phyloP scores from a whole-genome alignment of 2,888 invertebrate genomes.

The Megamerina dolium region DNA sequence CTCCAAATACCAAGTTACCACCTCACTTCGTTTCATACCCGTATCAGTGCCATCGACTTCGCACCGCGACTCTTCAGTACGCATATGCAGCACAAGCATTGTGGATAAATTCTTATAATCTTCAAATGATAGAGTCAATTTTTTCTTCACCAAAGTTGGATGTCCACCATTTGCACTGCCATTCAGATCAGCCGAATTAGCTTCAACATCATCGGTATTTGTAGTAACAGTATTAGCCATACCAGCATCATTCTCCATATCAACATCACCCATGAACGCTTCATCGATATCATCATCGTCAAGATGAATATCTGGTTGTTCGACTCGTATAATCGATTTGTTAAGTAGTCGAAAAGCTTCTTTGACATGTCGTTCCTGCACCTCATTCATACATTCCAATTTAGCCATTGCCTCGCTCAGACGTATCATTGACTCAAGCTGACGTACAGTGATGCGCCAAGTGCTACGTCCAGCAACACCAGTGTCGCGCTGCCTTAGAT shows the following conservation, averaged over 20 bases:
- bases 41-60: constrained; percentile 59
- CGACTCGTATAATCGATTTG: constrained; percentile 94
- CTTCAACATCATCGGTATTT: constrained; percentile 45
- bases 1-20: constrained; percentile 91
- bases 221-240: constrained; percentile 21
- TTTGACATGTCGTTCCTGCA: constrained; percentile 79
- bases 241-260: constrained; percentile 43
- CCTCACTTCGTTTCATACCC: constrained; percentile 69
- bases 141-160: constrained; percentile 58
- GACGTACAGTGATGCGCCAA: constrained; percentile 96
- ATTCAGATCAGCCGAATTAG: constrained; percentile 26
- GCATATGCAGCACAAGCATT: constrained; percentile 84
- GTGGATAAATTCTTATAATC: constrained; percentile 91
- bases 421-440: constrained; percentile 91
- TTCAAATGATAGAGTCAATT: constrained; percentile 79
- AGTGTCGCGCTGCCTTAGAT: constrained; percentile 78
- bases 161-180: constrained; percentile 7
- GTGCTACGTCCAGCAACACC: constrained; percentile 64
- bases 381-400: constrained; percentile 89
- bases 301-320: constrained; percentile 93
- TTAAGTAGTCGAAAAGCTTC: constrained; percentile 88
- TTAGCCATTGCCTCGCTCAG: constrained; percentile 95
- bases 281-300: constrained; percentile 64
- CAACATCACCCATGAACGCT: constrained; percentile 49
- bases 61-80: constrained; percentile 69